Conservation (phyloP, 2,888 invertebrate genomes). For the Sesia bembeciformis region DNA sequence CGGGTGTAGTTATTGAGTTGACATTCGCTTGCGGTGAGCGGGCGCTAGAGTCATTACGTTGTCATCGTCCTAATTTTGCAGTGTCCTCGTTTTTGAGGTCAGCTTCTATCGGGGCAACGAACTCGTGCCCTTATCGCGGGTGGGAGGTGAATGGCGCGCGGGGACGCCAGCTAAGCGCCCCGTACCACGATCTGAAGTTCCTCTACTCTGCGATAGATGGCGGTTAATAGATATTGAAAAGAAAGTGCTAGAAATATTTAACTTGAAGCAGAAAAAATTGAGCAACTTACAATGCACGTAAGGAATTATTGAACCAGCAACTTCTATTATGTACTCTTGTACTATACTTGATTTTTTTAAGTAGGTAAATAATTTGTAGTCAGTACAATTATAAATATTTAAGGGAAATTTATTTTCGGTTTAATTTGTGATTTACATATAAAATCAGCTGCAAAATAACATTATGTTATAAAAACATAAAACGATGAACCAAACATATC, state of each 20-base stretch:
- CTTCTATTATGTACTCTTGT: too few relatives aligned
- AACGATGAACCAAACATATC: too few relatives aligned
- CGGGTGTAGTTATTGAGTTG: constrained; percentile 23
- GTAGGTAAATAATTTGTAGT: neutral
- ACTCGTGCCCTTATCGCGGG: constrained; percentile 72
- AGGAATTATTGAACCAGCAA: too few relatives aligned
- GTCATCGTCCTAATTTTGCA: constrained; percentile 76
- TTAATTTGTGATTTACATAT: too few relatives aligned
- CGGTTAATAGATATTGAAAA: constrained; percentile 12
- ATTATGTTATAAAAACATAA: too few relatives aligned
- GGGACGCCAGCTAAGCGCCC: constrained; percentile 22
- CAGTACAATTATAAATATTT: neutral
- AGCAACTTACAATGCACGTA: too few relatives aligned
- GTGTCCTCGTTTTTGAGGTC: constrained; percentile 84
- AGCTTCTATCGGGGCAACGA: constrained; percentile 75
- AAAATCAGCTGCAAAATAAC: too few relatives aligned
- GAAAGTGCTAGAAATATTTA: too few relatives aligned
- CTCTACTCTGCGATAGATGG: constrained; percentile 58
- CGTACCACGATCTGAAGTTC: constrained; percentile 16
- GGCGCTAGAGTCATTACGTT: constrained; percentile 68
- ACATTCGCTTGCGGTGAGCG: constrained; percentile 32
- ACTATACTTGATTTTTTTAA: neutral
- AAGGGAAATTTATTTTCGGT: too few relatives aligned
- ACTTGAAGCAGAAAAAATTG: too few relatives aligned
- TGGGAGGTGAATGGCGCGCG: constrained; percentile 38